A percentile compares a stretch with the other conserved stretches of the same genome.
These are phyloP conservation scores for Alcedo atthis DNA, from an alignment of 2,797 vertebrate species.

Conservation along the genomic window DNA sequence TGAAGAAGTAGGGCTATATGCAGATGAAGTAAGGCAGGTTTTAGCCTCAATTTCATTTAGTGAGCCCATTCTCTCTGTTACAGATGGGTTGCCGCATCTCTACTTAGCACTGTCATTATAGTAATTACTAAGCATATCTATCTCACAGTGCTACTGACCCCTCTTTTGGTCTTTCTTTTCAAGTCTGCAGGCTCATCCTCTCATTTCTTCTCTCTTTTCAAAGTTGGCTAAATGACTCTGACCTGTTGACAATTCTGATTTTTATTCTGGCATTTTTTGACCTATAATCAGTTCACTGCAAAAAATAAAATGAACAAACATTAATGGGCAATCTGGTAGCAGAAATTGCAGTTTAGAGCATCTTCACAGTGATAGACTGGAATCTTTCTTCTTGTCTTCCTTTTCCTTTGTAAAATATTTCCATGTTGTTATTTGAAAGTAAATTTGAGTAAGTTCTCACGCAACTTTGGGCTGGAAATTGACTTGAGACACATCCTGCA, in stretches of 20 bases:
- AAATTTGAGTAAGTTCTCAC: background rate
- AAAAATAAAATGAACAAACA: background rate
- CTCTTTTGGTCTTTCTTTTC: background rate
- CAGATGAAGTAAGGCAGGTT: background rate
- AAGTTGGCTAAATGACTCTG: background rate
- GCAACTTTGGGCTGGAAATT: background rate
- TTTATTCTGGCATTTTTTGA: background rate
- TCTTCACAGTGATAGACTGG: background rate
- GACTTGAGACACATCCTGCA: background rate
- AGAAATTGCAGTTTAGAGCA: background rate
- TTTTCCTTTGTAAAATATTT: background rate
- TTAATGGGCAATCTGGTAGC: background rate
- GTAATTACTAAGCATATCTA: background rate
- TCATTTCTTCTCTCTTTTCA: background rate
- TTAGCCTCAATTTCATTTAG: background rate
- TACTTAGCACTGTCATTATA: background rate
- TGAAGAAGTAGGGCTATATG: background rate
- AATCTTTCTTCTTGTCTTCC: background rate
- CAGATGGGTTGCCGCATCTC: background rate
- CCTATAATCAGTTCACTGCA: background rate
- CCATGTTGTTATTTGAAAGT: background rate
- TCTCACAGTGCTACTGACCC: background rate
- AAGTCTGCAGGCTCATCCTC: background rate
- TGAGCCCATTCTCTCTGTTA: background rate
- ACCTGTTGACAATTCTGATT: background rate